Base-by-base conservation (phyloP, 2,113 vertebrate genomes). In the Corythornis vintsioides region DNA sequence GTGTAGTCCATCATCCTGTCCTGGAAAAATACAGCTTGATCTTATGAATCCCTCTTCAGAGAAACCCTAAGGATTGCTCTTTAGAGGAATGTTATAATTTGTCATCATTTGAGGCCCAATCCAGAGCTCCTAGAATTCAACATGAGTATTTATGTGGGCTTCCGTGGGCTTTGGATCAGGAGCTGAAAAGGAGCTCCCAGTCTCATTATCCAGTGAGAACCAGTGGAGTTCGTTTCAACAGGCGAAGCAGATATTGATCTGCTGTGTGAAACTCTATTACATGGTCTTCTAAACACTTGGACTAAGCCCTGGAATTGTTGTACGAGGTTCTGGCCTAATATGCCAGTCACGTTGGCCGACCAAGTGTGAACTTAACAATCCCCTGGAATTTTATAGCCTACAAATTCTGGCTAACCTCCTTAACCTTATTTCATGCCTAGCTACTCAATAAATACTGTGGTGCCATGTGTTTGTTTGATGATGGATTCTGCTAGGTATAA, bases 261-360 rank as follows among this genome's bases (percentile, higher is more conserved):
- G 24, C 45, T 86, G 6, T 50, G 40, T 84, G 70, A 65, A 93
- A 90, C 35, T 55, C 75, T 72, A 55, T 93, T 92, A 66, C 31
- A 55, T 59, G 17, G n/a, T 61, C 55, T 90, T 92, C 70, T 76
- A 86, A 94, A 93, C 50, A 70, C 53, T 82, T 86, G 31, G 66
- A 78, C 50, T 79, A 72, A 61, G 17, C 26, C 22, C 31, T 86
- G 38, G 50, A 67, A 84, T 65, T 77, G 17, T 61, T 69, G 35
- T 75, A 42, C 15, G 31, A 47, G 21, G 2, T 78, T 93, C 52
- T 81, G 29, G 9, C 33, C 92, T 81, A 81, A 71, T 43, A 82
- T 79, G 47, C 33, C 82, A 90, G 15, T 82, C 60, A 88, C 0
- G 0, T 19, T 84, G 31, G 8, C 55, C 86, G 21, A 75, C 29